A percentile compares a stretch with the other conserved stretches of the same genome.
phyloP scores from a whole-genome alignment of 2,888 invertebrate genomes.

The Platycheirus rosarum region DNA sequence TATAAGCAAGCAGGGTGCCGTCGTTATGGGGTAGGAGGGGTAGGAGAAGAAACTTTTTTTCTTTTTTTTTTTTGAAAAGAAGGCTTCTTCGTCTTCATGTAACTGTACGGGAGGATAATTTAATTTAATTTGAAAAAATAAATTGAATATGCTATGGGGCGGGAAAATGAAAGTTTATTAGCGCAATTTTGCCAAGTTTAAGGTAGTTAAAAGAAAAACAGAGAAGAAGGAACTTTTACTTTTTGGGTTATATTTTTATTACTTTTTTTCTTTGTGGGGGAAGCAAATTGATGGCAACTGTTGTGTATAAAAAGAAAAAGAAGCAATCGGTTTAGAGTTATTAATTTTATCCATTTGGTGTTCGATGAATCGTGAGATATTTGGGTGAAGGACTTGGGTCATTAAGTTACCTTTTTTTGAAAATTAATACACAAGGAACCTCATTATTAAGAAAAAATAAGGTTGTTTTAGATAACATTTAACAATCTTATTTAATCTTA shows the following conservation, averaged over 20 bases:
- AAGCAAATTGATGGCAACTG: constrained; percentile 6
- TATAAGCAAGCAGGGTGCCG: neutral
- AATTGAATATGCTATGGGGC: constrained; percentile 55
- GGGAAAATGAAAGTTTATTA: constrained; percentile 48
- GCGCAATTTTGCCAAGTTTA: constrained; percentile 44
- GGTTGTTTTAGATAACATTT: no score
- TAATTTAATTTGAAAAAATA: constrained; percentile 66
- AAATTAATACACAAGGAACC: no score
- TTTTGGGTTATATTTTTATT: neutral
- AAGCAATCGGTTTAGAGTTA: neutral
- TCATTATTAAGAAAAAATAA: no score
- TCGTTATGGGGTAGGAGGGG: neutral
- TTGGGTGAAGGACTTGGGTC: neutral
- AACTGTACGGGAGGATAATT: constrained; percentile 26
- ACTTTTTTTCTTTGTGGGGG: neutral
- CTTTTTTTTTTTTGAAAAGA: neutral
- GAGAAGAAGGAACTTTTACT: neutral
- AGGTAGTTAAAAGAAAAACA: constrained; percentile 30
- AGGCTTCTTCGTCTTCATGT: neutral
- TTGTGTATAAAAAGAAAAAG: constrained; percentile 1
- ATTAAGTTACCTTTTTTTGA: neutral
- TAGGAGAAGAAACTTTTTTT: neutral
- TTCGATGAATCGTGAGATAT: neutral
- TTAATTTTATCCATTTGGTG: neutral
- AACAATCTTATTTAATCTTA: no score